Conservation (phyloP, 2,113 vertebrate genomes). For the Suncus etruscus region DNA sequence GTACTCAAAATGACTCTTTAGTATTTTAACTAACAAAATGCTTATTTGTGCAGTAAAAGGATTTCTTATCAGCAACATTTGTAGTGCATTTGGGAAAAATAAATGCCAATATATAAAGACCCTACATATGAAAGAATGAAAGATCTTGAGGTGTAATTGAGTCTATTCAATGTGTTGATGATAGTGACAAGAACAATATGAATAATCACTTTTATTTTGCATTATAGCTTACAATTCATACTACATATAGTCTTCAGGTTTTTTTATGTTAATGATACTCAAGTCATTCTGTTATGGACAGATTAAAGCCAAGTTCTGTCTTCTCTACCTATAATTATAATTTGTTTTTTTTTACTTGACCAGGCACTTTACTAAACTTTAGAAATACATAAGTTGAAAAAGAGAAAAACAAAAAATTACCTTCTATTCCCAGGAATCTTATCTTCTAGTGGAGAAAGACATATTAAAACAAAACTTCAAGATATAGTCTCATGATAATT, state of each 20-base stretch:
- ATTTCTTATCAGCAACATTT: slow-evolving; percentile 23
- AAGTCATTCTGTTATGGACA: neutral
- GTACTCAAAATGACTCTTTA: neutral
- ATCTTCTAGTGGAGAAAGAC: neutral
- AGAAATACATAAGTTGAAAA: neutral
- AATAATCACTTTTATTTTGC: neutral
- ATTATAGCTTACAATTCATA: slow-evolving; percentile 6
- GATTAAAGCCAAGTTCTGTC: neutral
- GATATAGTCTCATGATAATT: too few species aligned
- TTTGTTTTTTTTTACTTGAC: neutral
- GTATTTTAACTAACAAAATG: slow-evolving; percentile 30
- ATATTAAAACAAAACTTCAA: neutral
- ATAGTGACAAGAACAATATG: neutral
- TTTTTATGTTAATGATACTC: neutral
- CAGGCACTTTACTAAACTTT: neutral
- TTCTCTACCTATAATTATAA: neutral
- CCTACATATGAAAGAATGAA: slow-evolving; percentile 5
- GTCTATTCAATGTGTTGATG: neutral
- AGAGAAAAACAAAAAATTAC: neutral
- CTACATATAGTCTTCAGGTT: neutral
- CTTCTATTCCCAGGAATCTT: neutral
- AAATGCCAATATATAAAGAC: neutral
- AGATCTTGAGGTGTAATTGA: neutral
- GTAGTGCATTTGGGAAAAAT: slow-evolving; percentile 34
- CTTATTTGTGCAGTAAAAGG: neutral